These are phyloP conservation scores for Solenopsis invicta DNA, from an alignment of 1,140 invertebrate species.

Conservation along the genomic window DNA sequence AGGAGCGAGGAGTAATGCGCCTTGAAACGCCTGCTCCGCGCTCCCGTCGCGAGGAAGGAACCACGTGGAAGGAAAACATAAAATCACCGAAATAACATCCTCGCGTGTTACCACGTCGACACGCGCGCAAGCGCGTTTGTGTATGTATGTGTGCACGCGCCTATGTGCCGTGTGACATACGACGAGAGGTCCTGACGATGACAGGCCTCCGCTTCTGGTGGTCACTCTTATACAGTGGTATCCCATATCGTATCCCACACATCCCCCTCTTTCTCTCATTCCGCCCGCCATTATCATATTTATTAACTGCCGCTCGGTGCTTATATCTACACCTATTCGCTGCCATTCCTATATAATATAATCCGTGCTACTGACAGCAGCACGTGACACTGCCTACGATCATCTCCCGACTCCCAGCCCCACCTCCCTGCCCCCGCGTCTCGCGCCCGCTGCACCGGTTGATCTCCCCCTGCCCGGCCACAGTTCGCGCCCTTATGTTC, in stretches of 20 bases:
- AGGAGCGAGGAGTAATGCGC: neutral
- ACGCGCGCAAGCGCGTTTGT: constrained; percentile 57
- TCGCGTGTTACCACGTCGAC: constrained; percentile 65
- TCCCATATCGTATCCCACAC: constrained; percentile 78
- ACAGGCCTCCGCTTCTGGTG: constrained; percentile 84
- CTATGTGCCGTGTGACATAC: constrained; percentile 81
- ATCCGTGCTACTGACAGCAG: constrained; percentile 86
- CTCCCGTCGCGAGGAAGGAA: constrained; percentile 77
- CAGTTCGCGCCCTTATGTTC: constrained; percentile 54
- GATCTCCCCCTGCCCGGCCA: neutral
- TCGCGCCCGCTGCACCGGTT: constrained; percentile 13
- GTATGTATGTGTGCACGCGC: constrained; percentile 47
- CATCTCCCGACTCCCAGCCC: neutral
- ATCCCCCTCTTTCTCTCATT: constrained; percentile 72
- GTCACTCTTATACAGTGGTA: constrained; percentile 85
- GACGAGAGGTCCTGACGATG: constrained; percentile 85
- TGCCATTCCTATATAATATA: constrained; percentile 86
- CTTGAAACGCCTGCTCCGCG: constrained; percentile 65
- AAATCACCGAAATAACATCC: constrained; percentile 65
- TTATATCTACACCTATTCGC: constrained; percentile 85
- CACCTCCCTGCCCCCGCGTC: neutral
- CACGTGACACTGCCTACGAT: constrained; percentile 80
- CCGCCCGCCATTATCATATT: constrained; percentile 86
- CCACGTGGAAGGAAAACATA: neutral
- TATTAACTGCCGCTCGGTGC: constrained; percentile 85